Base-by-base conservation (phyloP, 2,888 invertebrate genomes). In the Eupithecia exiguata region DNA sequence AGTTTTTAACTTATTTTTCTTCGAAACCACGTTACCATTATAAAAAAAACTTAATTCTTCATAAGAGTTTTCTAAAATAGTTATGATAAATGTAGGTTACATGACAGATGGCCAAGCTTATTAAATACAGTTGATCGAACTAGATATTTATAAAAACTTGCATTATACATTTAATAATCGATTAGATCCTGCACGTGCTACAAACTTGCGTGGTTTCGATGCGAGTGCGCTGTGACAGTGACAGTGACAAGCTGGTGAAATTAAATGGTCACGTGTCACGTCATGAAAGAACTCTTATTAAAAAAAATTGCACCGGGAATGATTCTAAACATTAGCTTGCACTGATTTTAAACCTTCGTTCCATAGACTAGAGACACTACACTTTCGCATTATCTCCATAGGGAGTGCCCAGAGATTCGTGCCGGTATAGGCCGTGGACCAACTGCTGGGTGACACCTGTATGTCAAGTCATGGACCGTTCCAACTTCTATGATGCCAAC, bases 151-250 rank as follows among this genome's bases (percentile, higher is more conserved):
- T 9, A 21, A 68, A 46, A 68, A 5, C 18, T n/a, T 35, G 12
- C 10, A 53, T 38, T 53, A 53, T 14, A 68, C 21, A 40, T 62
- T 62, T 71, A 36, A 43, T 61, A 68, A 30, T 46, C 9, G 67
- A 68, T 36, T 36, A 38, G 61, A n/a, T 43, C 58, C 5, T 69
- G 58, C 72, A 72, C 72, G 68, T 69, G 68, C 63, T 70, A 40
- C 30, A 5, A 38, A 65, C 62, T 65, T 69, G 68, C 14, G n/a
- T 53, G 72, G 63, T 65, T 72, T 68, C 72, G 43, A 14, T 30
- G 36, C 58, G 40, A 9, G 10, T 35, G n/a, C 69, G 63, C 66
- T 12, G 69, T 65, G 53, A n/a, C 21, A n/a, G 21, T 53, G 63
- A 40, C 38, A 38, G 38, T 65, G 69, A 69, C 70, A 69, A 40